Conservation (phyloP, 2,113 vertebrate species). For the Shinisaurus crocodilurus region DNA sequence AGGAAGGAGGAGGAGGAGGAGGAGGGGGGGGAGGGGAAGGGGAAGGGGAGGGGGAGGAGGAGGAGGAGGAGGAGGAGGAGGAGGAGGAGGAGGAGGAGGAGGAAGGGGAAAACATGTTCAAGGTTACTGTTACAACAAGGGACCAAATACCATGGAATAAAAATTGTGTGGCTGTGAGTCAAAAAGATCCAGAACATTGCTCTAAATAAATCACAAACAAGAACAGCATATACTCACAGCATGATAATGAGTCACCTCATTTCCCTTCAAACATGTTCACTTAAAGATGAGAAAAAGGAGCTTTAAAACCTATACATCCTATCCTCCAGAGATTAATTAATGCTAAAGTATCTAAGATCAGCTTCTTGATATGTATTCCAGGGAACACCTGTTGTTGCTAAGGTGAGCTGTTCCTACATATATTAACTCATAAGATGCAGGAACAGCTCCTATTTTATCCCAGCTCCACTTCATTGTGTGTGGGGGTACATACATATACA, state of each 20-base stretch:
- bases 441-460: not conserved
- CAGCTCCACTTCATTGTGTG: slow-evolving; percentile 9
- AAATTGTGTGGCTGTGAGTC: not conserved
- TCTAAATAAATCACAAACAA: slow-evolving; percentile 7
- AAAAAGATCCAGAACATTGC: not conserved
- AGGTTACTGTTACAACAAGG: not conserved
- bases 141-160: not conserved
- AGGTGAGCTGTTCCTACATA: slow-evolving; percentile 33
- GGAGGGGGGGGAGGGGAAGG: rapidly evolving
- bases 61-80: too few relatives aligned
- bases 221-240: not conserved
- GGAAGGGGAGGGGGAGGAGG: too few relatives aligned
- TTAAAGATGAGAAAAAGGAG: slow-evolving; percentile 12
- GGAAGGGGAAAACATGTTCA: not conserved
- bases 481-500: not conserved
- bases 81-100: rapidly evolving
- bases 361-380: slow-evolving; percentile 33
- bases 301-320: slow-evolving; percentile 23
- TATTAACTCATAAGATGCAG: slow-evolving; percentile 17
- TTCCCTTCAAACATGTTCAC: not conserved
- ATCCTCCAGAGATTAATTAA: slow-evolving; percentile 18
- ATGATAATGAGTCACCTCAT: slow-evolving; percentile 17
- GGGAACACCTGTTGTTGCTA: slow-evolving; percentile 49
- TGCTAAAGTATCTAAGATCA: slow-evolving; percentile 40
- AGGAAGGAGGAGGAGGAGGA: not conserved